These are phyloP conservation scores for Poecile montanus DNA, from an alignment of 2,797 vertebrate genomes.

Conservation along the genomic window DNA sequence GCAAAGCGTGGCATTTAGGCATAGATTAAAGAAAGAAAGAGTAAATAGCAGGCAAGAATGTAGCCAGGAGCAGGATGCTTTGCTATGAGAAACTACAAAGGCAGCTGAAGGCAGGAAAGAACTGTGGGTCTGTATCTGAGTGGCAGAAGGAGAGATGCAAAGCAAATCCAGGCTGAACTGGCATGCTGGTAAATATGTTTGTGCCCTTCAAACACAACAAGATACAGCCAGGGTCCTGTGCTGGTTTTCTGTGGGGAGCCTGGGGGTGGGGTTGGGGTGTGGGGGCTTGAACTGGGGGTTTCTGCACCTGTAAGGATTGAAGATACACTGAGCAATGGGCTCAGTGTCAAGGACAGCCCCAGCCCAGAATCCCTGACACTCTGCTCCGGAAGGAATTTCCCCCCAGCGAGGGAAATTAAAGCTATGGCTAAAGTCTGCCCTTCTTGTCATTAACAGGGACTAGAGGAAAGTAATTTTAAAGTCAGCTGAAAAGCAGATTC, in stretches of 20 bases:
- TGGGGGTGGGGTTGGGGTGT: background rate
- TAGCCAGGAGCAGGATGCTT: background rate
- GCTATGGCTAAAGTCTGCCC: background rate
- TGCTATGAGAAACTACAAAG: background rate
- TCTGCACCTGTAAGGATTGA: background rate
- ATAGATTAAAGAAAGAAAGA: constrained; percentile 7
- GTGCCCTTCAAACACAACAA: background rate
- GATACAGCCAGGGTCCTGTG: background rate
- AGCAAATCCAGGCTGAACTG: background rate
- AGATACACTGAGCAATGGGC: background rate
- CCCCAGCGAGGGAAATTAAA: rapidly evolving
- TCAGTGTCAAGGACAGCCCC: background rate
- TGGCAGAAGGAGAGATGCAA: background rate
- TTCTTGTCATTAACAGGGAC: background rate
- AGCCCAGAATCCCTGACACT: background rate
- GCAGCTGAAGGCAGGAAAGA: background rate
- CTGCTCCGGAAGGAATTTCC: background rate
- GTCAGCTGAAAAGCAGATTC: background rate
- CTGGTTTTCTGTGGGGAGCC: background rate
- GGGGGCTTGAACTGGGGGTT: background rate
- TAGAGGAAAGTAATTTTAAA: background rate
- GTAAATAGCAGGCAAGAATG: background rate
- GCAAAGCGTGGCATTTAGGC: constrained; percentile 12
- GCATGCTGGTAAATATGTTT: background rate
- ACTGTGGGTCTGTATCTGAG: background rate